A percentile compares a stretch with the other conserved stretches of the same genome.
These are phyloP conservation scores for Amazona guildingii DNA, from an alignment of 2,113 vertebrate genomes.

Conservation along the genomic window DNA sequence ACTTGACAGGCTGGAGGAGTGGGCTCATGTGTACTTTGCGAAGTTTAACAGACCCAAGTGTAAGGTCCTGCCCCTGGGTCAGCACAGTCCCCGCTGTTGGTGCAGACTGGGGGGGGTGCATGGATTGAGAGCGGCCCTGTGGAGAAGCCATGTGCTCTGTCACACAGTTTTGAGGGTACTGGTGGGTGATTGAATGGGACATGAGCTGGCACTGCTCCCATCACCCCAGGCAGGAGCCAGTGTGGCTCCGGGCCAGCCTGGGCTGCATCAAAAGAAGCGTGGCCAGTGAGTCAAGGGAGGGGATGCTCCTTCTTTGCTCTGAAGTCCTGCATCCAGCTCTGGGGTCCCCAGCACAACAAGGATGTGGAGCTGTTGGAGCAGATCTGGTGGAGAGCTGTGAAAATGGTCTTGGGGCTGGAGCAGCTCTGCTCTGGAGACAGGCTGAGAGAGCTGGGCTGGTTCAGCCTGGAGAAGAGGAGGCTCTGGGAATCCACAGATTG, in stretches of 20 bases:
- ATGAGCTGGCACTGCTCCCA: neutral
- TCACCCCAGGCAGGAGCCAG: neutral
- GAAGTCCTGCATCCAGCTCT: neutral
- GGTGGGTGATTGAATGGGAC: neutral
- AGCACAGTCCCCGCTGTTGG: fast-evolving
- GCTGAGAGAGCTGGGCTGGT: neutral
- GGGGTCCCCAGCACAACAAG: neutral
- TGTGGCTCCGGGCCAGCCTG: neutral
- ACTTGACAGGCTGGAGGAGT: neutral
- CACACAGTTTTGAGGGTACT: neutral
- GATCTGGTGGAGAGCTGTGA: neutral
- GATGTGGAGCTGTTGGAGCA: neutral
- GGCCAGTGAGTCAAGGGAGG: neutral
- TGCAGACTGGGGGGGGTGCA: neutral
- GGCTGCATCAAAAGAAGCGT: no score
- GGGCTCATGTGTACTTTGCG: neutral
- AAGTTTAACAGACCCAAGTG: neutral
- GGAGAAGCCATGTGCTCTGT: neutral
- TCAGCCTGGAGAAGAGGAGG: neutral
- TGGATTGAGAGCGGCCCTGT: neutral
- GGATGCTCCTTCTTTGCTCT: neutral
- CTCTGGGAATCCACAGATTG: neutral
- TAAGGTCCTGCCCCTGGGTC: neutral
- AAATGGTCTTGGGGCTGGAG: neutral
- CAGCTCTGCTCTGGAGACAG: neutral